Base-by-base conservation (phyloP, 2,888 invertebrate genomes). In the Drosophila picticornis region DNA sequence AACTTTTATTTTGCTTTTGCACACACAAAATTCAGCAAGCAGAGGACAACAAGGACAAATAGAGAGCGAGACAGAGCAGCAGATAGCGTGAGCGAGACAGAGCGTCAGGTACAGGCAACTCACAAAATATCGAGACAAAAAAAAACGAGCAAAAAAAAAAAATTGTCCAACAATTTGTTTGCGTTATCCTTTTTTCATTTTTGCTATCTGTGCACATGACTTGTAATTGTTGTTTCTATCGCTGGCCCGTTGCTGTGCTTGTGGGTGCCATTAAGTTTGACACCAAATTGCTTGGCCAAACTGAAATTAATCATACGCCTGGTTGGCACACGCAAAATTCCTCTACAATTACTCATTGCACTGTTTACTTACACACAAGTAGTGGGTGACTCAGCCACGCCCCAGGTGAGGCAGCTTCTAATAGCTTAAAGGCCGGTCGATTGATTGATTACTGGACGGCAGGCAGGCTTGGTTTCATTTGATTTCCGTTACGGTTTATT, bases 291-390 rank as follows among this genome's bases (percentile, higher is more conserved):
- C 61, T 57, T 48, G 51, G 59, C 27, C 16, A 53, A 60, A 68
- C 63, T 68, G 74, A 81, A 85, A 90, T 90, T 83, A 90, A 85
- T 90, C 90, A 86, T 90, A 81, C 90, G 86, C 79, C 65, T 58
- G 58, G 64, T 69, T 61, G 66, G 52, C 56, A 60, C 63, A 72
- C 70, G 64, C 58, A 67, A 67, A 73, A 65, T 75, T 13, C 52
- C 43, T 43, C 51, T 6, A 57, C 70, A 73, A 72, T 78, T 80
- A 76, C 72, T 68, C 72, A 78, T 63, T 66, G 62, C 40, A 25
- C 46, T 46, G 13, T 27, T 58, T 31, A 38, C 38, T 71, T 56
- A 36, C 27, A 50, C 16, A 13, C 31, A 63, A 48, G 32, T 46
- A 65, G 40, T 60, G 25, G 25, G 61, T 75, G 61, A 67, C 36